Evolutionary conservation across 1,140 invertebrate genomes (phyloP).

Genomic region (Lasioglossum albipes): DNA sequence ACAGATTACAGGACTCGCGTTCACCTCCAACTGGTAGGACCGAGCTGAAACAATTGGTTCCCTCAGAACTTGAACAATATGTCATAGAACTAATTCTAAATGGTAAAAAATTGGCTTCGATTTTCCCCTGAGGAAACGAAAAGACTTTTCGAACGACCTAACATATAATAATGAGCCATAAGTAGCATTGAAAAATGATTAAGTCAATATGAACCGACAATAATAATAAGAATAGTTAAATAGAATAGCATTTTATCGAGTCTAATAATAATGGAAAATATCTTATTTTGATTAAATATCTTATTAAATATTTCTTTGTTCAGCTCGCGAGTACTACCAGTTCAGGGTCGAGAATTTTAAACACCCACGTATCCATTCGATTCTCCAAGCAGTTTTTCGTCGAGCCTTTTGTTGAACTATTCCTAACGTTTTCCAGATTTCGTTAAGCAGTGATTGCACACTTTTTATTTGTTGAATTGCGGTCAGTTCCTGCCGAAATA

Average conservation of each 20-base stretch:
- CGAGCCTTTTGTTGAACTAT: background rate
- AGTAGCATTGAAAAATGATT: too few relatives aligned
- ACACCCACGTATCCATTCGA: background rate
- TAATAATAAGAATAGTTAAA: too few relatives aligned
- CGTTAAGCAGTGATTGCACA: background rate
- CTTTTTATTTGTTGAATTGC: slow-evolving; percentile 10
- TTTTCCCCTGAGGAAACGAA: too few relatives aligned
- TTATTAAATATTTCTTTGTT: background rate
- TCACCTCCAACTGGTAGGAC: slow-evolving; percentile 39
- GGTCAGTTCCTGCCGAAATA: slow-evolving; percentile 9
- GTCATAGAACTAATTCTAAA: too few relatives aligned
- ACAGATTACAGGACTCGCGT: slow-evolving; percentile 31
- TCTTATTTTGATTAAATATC: too few relatives aligned
- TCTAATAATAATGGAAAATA: too few relatives aligned
- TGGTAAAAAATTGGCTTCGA: too few relatives aligned
- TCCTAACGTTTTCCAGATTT: background rate
- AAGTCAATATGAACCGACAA: too few relatives aligned
- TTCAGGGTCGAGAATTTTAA: background rate
- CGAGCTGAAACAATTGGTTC: background rate
- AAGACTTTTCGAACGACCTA: too few relatives aligned
- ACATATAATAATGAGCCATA: too few relatives aligned
- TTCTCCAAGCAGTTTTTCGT: background rate
- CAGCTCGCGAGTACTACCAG: background rate
- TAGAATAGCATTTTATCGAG: too few relatives aligned
- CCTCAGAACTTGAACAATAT: too few relatives aligned